Evolutionary conservation across 2,797 vertebrate genomes (phyloP), one percentile per base, ranked within the genome.

Genomic region (Leptoclinus maculatus): DNA sequence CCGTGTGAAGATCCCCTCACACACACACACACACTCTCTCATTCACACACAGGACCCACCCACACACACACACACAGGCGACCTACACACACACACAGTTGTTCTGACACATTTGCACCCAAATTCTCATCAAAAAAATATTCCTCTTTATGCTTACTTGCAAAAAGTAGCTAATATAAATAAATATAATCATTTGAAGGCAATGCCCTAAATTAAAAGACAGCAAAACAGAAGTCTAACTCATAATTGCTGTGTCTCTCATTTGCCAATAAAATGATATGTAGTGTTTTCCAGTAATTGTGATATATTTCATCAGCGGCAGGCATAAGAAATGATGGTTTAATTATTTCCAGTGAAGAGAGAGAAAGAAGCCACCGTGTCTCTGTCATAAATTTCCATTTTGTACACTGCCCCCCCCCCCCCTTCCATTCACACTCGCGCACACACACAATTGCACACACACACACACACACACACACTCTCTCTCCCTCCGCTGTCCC

Each of bases 321-420:
- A 70, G 75, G 71, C 83, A 60, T 93, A 83, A 84, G 64, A 88
- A 90, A 89, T 92, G 90, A 95, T 94, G 93, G 95, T 96, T 94
- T 96, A 96, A 97, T 95, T 94, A 94, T 94, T 96, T 95, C 94
- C 95, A 89, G 90, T 78, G 85, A 93, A 92, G 94, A 93, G 95
- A 94, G 93, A 96, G 95, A 95, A 89, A 95, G 93, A 89, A 95
- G 92, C 94, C 74, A 93, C 94, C 47, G 92, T 95, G 94, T 95
- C 95, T 95, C 94, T 90, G 94, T 94, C 96, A 96, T 96, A 97
- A 95, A 97, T 97, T 97, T 97, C 95, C 95, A 96, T 97, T 97
- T 94, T 96, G 95, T 97, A 94, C 95, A 96, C 95, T 96, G 23
- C 65, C 58, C 78, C 70, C 77, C 59, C 63, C 51, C 60, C 53